A percentile compares a stretch with the other conserved stretches of the same genome.
These are phyloP conservation scores for Tragelaphus strepsiceros DNA, from an alignment of 2,113 vertebrate species.

Conservation along the genomic window DNA sequence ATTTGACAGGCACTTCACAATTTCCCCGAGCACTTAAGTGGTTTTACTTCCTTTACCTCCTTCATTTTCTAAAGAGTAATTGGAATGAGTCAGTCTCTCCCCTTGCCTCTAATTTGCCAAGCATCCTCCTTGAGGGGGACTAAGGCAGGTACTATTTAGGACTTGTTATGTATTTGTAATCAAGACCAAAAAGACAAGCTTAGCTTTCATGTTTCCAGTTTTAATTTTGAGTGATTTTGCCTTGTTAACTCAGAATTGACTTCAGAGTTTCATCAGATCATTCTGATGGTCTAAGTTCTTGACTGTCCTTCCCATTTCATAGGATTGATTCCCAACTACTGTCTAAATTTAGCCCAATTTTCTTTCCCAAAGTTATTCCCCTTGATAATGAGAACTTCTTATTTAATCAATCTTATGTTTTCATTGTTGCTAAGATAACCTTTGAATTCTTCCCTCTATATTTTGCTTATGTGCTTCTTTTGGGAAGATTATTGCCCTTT, in stretches of 20 bases:
- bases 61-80: slow-evolving; percentile 37
- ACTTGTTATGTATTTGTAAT: neutral
- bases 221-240: neutral
- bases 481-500: neutral
- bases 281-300: neutral
- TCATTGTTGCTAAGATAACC: neutral
- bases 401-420: neutral
- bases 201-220: slow-evolving; percentile 18
- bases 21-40: neutral
- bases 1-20: slow-evolving; percentile 17
- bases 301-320: neutral
- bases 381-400: neutral
- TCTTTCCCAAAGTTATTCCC: neutral
- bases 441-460: neutral
- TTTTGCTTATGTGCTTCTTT: neutral
- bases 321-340: neutral
- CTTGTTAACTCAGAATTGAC: neutral
- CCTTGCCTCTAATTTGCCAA: neutral
- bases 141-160: neutral
- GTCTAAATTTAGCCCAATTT: neutral
- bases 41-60: slow-evolving; percentile 4
- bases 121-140: neutral
- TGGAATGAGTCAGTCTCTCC: slow-evolving; percentile 49
- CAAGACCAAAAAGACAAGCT: neutral
- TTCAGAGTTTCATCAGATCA: neutral